Percentiles rank a stretch among this genome's conserved stretches.
Evolutionary conservation across 2,113 vertebrate species (phyloP).

Genomic region (Penelope pileata): DNA sequence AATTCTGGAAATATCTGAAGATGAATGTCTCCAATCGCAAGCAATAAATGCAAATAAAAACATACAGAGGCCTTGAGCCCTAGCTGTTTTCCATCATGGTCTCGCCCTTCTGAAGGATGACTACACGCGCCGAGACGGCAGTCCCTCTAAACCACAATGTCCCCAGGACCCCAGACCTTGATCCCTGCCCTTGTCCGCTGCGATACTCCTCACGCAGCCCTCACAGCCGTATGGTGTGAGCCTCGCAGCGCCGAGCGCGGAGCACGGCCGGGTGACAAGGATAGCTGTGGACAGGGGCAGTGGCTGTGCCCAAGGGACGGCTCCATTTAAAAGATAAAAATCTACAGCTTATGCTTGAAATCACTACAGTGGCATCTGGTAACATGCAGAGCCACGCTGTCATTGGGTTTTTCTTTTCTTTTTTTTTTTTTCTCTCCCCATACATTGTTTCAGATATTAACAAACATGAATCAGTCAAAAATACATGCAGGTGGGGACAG

Average conservation of each 20-base stretch:
- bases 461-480: neutral
- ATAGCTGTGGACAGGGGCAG: slow-evolving; percentile 69
- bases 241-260: slow-evolving; percentile 31
- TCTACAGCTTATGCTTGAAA: slow-evolving; percentile 67
- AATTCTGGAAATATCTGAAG: neutral
- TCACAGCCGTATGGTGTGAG: slow-evolving; percentile 18
- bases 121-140: neutral
- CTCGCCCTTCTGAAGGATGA: neutral
- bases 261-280: slow-evolving; percentile 55
- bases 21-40: neutral
- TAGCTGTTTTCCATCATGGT: neutral
- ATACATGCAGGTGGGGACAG: neutral
- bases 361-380: slow-evolving; percentile 44
- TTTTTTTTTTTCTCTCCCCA: neutral
- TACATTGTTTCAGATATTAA: neutral
- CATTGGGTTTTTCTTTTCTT: neutral
- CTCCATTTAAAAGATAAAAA: slow-evolving; percentile 64
- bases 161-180: slow-evolving; percentile 55
- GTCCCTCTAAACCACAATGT: slow-evolving; percentile 37
- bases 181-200: slow-evolving; percentile 63
- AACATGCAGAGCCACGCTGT: neutral
- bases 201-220: slow-evolving; percentile 32
- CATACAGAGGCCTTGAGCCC: neutral
- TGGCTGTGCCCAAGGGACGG: slow-evolving; percentile 58
- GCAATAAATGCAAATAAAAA: slow-evolving; percentile 2